A percentile compares a stretch with the other conserved stretches of the same genome.
Evolutionary conservation across 1,140 invertebrate species (phyloP).

Genomic region (Zaprionus capensis): DNA sequence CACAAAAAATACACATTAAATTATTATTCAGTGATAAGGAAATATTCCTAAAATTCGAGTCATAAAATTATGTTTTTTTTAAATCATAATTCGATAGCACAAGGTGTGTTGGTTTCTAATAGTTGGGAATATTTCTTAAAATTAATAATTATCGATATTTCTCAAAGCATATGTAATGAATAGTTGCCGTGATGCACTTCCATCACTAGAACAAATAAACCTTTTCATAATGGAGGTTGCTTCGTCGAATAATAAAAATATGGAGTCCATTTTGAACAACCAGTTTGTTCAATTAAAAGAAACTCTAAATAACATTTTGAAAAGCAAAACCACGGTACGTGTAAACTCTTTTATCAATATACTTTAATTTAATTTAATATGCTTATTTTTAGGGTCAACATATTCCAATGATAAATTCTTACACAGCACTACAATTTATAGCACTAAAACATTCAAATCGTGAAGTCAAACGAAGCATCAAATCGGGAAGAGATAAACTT

Average conservation of each 20-base stretch:
- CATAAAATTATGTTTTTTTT: no score
- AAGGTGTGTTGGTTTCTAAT: no score
- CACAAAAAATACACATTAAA: no score
- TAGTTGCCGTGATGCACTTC: background rate
- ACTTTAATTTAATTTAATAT: background rate
- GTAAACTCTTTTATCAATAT: background rate
- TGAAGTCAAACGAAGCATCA: constrained; percentile 93
- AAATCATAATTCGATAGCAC: no score
- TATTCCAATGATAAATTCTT: constrained; percentile 88
- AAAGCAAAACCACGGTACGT: constrained; percentile 49
- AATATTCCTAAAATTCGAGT: no score
- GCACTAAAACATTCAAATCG: constrained; percentile 95
- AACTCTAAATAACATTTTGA: constrained; percentile 47
- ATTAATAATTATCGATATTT: background rate
- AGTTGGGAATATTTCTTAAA: background rate
- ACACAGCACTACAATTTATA: constrained; percentile 90
- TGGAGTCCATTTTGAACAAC: constrained; percentile 60
- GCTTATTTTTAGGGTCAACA: constrained; percentile 57
- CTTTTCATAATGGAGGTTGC: constrained; percentile 5
- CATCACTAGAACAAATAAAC: background rate
- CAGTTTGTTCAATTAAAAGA: constrained; percentile 61
- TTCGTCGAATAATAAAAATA: constrained; percentile 17
- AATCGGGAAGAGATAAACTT: constrained; percentile 91
- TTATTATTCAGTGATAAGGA: no score
- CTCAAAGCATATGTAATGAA: background rate